phyloP scores from a whole-genome alignment of 64 coral and sea anemone genomes.

The Actinia tenebrosa region DNA sequence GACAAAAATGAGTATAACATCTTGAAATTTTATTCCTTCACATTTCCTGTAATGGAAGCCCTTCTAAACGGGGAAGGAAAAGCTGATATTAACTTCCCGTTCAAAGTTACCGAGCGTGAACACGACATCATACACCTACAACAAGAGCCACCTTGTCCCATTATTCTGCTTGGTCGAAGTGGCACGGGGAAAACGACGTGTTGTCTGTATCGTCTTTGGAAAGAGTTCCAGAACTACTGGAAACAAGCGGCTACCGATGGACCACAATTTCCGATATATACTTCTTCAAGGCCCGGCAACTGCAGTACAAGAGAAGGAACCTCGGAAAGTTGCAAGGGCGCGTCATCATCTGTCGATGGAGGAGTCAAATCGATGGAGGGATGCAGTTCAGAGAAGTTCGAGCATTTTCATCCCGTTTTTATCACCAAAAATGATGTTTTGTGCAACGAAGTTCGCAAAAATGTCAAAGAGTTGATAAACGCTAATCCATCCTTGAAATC shows the following conservation, averaged over 20 bases:
- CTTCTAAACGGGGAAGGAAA: constrained; percentile 46
- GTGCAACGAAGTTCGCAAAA: constrained; percentile 87
- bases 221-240: constrained; percentile 88
- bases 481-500: constrained; percentile 39
- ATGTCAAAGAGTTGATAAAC: constrained; percentile 67
- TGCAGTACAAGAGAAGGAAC: not conserved
- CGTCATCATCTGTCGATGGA: constrained; percentile 9
- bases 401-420: constrained; percentile 93
- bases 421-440: constrained; percentile 93
- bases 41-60: constrained; percentile 46
- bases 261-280: constrained; percentile 41
- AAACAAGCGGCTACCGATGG: constrained; percentile 44
- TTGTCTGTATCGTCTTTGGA: constrained; percentile 91
- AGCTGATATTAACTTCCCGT: constrained; percentile 75
- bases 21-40: constrained; percentile 81
- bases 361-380: not conserved
- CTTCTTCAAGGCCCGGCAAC: not conserved
- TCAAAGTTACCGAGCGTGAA: constrained; percentile 77
- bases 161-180: constrained; percentile 94
- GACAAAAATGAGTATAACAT: constrained; percentile 83
- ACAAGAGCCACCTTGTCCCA: constrained; percentile 37
- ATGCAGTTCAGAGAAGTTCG: not conserved
- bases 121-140: constrained; percentile 74
- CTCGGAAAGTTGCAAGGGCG: constrained; percentile 19
- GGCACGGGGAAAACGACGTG: constrained; percentile 98